Base-by-base conservation (phyloP, 2,888 invertebrate genomes). In the Gastrophysa polygoni region DNA sequence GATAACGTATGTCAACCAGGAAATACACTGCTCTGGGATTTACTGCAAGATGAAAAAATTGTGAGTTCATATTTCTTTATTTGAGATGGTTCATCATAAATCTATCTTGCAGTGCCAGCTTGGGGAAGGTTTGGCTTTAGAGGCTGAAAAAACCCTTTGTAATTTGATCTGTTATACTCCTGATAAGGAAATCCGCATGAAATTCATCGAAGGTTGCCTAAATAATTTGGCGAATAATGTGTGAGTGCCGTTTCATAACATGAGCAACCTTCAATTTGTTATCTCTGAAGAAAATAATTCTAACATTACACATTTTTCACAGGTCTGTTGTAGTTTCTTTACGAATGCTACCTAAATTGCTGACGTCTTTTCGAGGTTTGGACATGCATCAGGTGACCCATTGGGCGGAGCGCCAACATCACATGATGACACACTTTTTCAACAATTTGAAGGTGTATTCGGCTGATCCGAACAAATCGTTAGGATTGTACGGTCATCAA, bases 161-260 rank as follows among this genome's bases (percentile, higher is more conserved):
- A 93, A 93, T 71, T 83, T 96, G 20, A 84, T 97, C 0, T 95
- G 95, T 78, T 96, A 93, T 76, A 95, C 92, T 75, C 93, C 93
- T 1, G 96, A 96, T 80, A 90, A 93, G 70, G 87, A 92, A 66
- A 93, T 96, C 68, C 86, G 95, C 59, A 94, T 95, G 82, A 95
- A 96, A 82, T 97, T 97, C 76, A 96, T 97, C 68, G 96, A 96
- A 81, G 96, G 96, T 7, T 96, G 96, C 75, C 84, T 96, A 48
- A 91, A 94, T 73, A 96, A 96, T 82, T 85, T 96, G 65, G 91
- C 93, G 11, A 89, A 89, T 70, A 94, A 96, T 81, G 89, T 88
- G 87, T 89, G 81, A 76, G 79, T 72, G 54, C n/a, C n/a, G n/a
- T n/a, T n/a, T n/a, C n/a, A n/a, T n/a, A n/a, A n/a, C n/a, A n/a